A percentile compares a stretch with the other conserved stretches of the same genome.
These are phyloP conservation scores for Callimorpha dominula DNA, from an alignment of 2,888 invertebrate genomes.

Conservation along the genomic window DNA sequence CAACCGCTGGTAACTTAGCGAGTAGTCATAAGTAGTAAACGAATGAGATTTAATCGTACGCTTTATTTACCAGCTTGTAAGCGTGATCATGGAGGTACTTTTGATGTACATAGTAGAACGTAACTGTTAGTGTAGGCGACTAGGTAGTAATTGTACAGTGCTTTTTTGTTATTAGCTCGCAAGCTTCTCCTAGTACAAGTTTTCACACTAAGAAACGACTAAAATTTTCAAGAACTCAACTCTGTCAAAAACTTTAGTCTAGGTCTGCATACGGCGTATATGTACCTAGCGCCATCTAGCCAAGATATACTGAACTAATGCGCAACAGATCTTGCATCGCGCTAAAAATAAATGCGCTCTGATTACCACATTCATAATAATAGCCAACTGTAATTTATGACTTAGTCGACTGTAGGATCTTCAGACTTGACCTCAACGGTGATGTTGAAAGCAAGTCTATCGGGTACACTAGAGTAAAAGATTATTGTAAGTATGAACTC, in stretches of 20 bases:
- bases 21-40: slow-evolving; percentile 22
- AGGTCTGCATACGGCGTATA: no score
- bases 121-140: slow-evolving; percentile 44
- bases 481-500: background rate
- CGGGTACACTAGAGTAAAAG: no score
- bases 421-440: no score
- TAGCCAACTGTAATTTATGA: no score
- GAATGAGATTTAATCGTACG: slow-evolving; percentile 14
- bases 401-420: no score
- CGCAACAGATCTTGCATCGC: no score
- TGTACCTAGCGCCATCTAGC: no score
- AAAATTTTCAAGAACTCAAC: background rate
- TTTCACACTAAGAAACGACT: slow-evolving; percentile 1
- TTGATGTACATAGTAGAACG: slow-evolving; percentile 57
- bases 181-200: slow-evolving; percentile 10
- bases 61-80: slow-evolving; percentile 11
- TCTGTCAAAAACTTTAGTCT: no score
- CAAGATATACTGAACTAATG: no score
- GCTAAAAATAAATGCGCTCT: no score
- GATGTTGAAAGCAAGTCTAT: no score
- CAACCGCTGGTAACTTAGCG: background rate
- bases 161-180: slow-evolving; percentile 53
- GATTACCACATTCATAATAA: no score
- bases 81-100: slow-evolving; percentile 22
- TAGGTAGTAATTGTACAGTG: slow-evolving; percentile 69